phyloP scores from a whole-genome alignment of 2,113 vertebrate genomes.

The Emydura subglobosa region DNA sequence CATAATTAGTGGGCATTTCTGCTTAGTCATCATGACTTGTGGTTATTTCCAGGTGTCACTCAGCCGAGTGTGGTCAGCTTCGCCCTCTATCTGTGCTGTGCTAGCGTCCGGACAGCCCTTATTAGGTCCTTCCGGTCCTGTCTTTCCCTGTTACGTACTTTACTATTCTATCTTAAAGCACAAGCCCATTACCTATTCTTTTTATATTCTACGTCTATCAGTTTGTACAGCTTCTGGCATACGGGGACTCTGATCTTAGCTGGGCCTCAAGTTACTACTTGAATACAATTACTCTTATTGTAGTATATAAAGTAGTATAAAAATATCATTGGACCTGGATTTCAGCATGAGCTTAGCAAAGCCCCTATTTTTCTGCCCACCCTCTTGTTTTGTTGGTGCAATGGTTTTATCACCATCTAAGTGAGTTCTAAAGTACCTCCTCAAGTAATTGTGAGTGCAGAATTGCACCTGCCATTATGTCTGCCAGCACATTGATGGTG shows the following conservation, averaged over 20 bases:
- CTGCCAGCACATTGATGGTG: neutral
- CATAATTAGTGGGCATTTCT: no score
- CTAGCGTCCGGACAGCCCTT: no score
- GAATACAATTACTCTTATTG: neutral
- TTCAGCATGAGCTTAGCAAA: neutral
- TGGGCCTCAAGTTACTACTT: neutral
- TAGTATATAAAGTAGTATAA: neutral
- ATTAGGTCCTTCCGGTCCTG: no score
- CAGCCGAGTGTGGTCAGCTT: no score
- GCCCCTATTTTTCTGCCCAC: neutral
- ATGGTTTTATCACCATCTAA: neutral
- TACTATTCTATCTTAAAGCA: no score
- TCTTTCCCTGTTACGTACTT: no score
- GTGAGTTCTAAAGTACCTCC: neutral
- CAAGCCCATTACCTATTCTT: no score
- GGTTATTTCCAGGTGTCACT: no score
- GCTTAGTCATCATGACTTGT: no score
- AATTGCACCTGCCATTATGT: neutral
- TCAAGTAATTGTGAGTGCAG: neutral
- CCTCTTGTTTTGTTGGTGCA: neutral
- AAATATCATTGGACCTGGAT: neutral
- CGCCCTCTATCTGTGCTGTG: no score
- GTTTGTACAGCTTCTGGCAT: neutral
- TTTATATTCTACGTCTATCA: no score
- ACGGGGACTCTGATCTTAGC: neutral